Evolutionary conservation across 2,113 vertebrate genomes (phyloP), one percentile per base, ranked within the genome.

Genomic region (Rutilus rutilus): DNA sequence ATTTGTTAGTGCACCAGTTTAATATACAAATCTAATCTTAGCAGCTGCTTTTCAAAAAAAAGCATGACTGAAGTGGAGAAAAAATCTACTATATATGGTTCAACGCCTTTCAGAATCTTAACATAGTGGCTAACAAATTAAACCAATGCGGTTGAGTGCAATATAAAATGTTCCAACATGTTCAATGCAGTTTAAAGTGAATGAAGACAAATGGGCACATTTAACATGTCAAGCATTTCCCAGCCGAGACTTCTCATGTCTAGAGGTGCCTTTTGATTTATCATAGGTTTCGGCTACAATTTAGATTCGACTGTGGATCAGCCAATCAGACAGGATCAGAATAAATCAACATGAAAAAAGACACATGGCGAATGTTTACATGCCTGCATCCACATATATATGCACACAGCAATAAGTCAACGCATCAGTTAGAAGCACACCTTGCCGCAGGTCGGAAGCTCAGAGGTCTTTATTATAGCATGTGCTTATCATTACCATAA

Each of bases 401-500:
- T 50, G 50, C 36, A 84, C 50, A 84, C 39, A 75, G 62, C 25
- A 82, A 57, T 45, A n/a, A 57, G 42, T 42, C n/a, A 85, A 62
- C 54, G 39, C 86, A 89, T 85, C 83, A 85, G 83, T 87, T 85
- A 83, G 36, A 86, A 67, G 60, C 74, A 85, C 85, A 88, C 82
- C 81, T 86, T 73, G 73, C 87, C 74, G 45, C 74, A 88, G 86
- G 82, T 86, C 42, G 47, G 33, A 73, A 85, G 82, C 77, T 73
- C 81, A 75, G 86, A 73, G 36, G 85, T 89, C 82, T 85, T 86
- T 85, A 82, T 88, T 85, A 82, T 76, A 81, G 85, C 27, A 60
- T 82, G 78, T 78, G 83, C 85, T 85, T 74, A 88, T 87, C 87
- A 88, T 88, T 88, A 84, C 71, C 81, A 87, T 87, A 85, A 88